Conservation (phyloP, 2,797 vertebrate genomes). For the Notamacropus eugenii region DNA sequence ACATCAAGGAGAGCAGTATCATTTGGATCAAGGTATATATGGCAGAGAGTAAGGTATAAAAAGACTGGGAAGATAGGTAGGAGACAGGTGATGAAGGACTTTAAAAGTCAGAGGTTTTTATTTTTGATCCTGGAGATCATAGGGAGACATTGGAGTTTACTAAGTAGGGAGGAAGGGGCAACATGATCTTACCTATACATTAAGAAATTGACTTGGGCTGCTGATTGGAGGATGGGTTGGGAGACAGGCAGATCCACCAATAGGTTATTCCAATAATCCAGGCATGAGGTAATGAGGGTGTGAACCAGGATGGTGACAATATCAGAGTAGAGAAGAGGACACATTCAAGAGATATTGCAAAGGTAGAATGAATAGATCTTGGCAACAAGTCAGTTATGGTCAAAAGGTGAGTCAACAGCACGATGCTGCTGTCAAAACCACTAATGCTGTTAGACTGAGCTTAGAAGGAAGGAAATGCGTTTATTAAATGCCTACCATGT, state of each 20-base stretch:
- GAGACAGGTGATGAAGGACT: neutral
- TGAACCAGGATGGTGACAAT: neutral
- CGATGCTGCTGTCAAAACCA: neutral
- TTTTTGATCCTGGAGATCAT: neutral
- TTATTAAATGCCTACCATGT: neutral
- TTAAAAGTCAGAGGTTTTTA: neutral
- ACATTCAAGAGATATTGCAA: neutral
- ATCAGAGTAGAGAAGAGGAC: neutral
- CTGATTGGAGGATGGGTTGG: neutral
- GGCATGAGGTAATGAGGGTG: neutral
- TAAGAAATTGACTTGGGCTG: neutral
- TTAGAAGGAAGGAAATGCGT: neutral
- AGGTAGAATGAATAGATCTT: neutral
- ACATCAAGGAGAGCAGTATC: neutral
- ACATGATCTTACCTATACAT: neutral
- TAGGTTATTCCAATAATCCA: neutral
- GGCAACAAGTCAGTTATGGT: neutral
- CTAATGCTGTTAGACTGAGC: neutral
- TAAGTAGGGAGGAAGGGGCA: neutral
- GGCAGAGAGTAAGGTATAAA: neutral
- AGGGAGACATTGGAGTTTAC: neutral
- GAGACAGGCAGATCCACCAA: neutral
- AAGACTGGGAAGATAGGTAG: neutral
- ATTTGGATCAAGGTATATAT: neutral
- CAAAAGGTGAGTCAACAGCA: neutral